Conservation (phyloP, 2,113 vertebrate genomes). For the Vulpes vulpes region DNA sequence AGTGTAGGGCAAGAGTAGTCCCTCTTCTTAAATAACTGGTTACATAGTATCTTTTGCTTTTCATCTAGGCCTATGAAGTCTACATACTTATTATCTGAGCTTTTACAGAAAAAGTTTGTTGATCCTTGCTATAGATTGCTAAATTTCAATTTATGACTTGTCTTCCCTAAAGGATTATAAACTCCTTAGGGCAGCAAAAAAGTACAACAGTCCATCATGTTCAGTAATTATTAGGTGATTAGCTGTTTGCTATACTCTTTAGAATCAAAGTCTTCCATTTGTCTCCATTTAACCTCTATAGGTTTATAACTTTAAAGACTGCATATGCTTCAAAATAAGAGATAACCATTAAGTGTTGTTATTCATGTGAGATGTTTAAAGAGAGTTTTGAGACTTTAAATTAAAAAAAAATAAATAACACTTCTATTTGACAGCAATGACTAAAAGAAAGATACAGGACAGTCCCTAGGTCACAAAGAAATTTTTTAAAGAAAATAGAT, state of each 20-base stretch:
- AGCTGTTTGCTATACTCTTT: background rate
- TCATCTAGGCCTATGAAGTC: background rate
- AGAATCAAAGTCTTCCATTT: background rate
- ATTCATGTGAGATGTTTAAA: background rate
- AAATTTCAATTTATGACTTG: background rate
- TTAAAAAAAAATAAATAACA: background rate
- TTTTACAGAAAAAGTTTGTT: background rate
- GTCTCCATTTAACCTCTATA: background rate
- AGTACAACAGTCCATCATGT: background rate
- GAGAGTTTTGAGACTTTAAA: background rate
- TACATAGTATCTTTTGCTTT: background rate
- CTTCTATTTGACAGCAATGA: background rate
- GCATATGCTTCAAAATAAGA: background rate
- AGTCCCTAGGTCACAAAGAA: background rate
- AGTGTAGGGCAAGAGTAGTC: background rate
- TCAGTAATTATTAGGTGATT: conserved; percentile 1
- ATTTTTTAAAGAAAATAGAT: background rate
- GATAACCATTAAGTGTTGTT: background rate
- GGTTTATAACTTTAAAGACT: background rate
- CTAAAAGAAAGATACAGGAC: background rate
- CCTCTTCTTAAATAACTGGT: background rate
- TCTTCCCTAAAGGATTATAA: background rate
- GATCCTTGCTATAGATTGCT: background rate
- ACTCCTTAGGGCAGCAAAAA: background rate
- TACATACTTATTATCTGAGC: background rate